Evolutionary conservation across 1,140 invertebrate species (phyloP).

Genomic region (Drosophila pseudoobscura): DNA sequence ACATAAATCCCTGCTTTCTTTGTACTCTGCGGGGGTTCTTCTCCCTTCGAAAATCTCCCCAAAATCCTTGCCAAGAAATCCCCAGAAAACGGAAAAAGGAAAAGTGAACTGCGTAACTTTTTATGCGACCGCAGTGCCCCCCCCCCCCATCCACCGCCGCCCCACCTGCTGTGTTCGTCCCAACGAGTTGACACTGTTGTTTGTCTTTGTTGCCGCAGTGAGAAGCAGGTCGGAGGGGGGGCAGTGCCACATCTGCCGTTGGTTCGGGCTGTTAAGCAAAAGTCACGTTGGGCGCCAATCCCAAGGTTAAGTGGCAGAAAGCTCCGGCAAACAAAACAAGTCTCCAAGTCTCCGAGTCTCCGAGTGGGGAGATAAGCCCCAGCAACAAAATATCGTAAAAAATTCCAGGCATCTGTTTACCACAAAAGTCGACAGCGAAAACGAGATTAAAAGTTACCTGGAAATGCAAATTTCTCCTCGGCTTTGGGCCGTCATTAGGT

Average conservation of each 20-base stretch:
- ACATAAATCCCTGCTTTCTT: too few species aligned
- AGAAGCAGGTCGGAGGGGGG: neutral
- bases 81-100: constrained; percentile 27
- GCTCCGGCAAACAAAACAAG: constrained; percentile 31
- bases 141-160: neutral
- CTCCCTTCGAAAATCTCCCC: too few species aligned
- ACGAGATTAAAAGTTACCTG: constrained; percentile 32
- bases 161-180: constrained; percentile 22
- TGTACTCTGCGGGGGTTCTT: too few species aligned
- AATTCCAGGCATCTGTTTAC: constrained; percentile 43
- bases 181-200: constrained; percentile 64
- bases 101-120: constrained; percentile 58
- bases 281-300: constrained; percentile 65
- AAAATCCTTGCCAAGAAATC: neutral
- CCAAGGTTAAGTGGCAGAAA: constrained; percentile 67
- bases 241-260: neutral
- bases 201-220: constrained; percentile 9
- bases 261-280: constrained; percentile 52
- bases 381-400: constrained; percentile 1
- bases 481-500: constrained; percentile 6
- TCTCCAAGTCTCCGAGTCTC: constrained; percentile 14
- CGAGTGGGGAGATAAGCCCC: constrained; percentile 28
- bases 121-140: constrained; percentile 52
- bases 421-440: constrained; percentile 37
- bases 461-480: constrained; percentile 10